Base-by-base conservation (phyloP, 2,113 vertebrate genomes). In the Indicator indicator region DNA sequence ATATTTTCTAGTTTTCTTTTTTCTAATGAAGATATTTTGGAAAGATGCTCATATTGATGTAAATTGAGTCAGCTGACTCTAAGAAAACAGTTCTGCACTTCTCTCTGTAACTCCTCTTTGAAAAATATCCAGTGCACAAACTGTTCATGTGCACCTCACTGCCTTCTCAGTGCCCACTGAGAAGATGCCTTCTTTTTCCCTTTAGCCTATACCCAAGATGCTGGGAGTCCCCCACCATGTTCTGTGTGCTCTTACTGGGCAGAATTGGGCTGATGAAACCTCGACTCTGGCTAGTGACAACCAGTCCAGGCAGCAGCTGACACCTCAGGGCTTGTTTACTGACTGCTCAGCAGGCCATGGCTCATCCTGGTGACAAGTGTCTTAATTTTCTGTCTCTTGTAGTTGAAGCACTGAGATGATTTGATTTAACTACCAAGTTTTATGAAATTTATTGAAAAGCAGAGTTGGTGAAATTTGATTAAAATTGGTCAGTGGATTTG, bases 221-320 rank as follows among this genome's bases (percentile, higher is more conserved):
- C 17, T 32, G n/a, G 23, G 20, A 26, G 11, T 48, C 6, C 12
- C 12, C 2, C 1, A 2, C 32, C 7, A 0, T 9, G 10, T 64
- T 90, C 48, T 58, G 48, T 32, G 7, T 42, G 11, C 11, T 70
- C 36, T 17, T 24, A 18, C 52, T 62, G 38, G 11, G 17, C 12
- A 5, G 1, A 42, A 6, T 32, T 28, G 40, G 18, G 40, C 40
- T 86, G 50, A 17, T 23, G n/a, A 73, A 83, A 40, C 12, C 5
- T 33, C 3, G 4, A 2, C 12, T 23, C 54, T 72, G 50, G 52
- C 64, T 44, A 26, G 30, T 5, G 32, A 26, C 30, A 58, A 16
- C 16, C 14, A 24, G 68, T 40, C 24, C 68, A 79, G 72, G 33
- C 32, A 48, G 71, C 0, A 5, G 30, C 33, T 80, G 44, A 28